These are phyloP conservation scores for Megalonaias nervosa DNA, from an alignment of 1,140 invertebrate genomes.

Conservation along the genomic window DNA sequence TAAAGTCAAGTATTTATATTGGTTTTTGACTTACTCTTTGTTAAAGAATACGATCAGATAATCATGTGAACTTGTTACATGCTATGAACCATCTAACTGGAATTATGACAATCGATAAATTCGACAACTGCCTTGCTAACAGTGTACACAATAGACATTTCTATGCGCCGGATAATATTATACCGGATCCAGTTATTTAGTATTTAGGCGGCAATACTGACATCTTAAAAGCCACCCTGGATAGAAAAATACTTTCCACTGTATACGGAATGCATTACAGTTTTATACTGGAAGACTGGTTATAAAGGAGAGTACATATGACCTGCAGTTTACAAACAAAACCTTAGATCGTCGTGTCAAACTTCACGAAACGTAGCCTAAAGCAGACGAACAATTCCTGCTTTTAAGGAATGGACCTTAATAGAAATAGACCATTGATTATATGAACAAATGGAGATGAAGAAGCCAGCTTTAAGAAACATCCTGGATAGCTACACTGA, in stretches of 20 bases:
- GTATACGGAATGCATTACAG: conserved; percentile 11
- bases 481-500: neutral
- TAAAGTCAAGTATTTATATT: too few relatives aligned
- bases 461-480: neutral
- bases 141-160: too few relatives aligned
- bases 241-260: conserved; percentile 24
- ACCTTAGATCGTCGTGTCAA: neutral
- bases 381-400: neutral
- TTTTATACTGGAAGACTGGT: neutral
- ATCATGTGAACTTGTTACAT: too few relatives aligned
- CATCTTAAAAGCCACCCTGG: conserved; percentile 17
- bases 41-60: too few relatives aligned
- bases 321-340: neutral
- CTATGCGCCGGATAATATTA: too few relatives aligned
- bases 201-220: conserved; percentile 20
- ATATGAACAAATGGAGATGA: neutral
- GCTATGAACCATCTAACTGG: too few relatives aligned
- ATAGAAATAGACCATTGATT: neutral
- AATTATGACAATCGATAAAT: too few relatives aligned
- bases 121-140: too few relatives aligned
- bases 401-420: neutral
- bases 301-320: neutral
- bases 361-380: neutral
- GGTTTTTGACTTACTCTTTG: too few relatives aligned
- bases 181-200: too few relatives aligned